Percentiles rank a stretch among this genome's conserved stretches.
Conservation (phyloP, 2,888 invertebrate species). For the Diaprepes abbreviatus region DNA sequence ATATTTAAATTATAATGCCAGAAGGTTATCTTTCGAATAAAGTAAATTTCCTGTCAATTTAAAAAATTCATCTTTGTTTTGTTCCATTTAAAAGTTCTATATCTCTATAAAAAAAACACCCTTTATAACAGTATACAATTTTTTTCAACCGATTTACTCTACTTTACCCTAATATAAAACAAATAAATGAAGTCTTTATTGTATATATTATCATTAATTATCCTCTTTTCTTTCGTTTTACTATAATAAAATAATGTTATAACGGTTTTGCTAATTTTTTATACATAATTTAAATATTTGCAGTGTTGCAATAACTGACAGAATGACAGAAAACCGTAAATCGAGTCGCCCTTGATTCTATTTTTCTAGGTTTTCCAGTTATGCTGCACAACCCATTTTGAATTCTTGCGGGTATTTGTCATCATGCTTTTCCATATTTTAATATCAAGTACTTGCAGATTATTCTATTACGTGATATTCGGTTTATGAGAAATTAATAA, state of each 20-base stretch:
- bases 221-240: not conserved
- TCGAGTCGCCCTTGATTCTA: not conserved
- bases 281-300: not conserved
- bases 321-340: slow-evolving; percentile 7
- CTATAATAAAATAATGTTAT: slow-evolving; percentile 2
- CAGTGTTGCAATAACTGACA: not conserved
- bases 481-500: too few species aligned
- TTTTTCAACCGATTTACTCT: too few species aligned
- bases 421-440: slow-evolving; percentile 11
- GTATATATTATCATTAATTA: not conserved
- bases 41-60: too few species aligned
- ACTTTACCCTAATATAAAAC: too few species aligned
- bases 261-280: not conserved
- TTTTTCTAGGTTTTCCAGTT: slow-evolving; percentile 15
- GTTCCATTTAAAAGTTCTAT: too few species aligned
- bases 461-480: too few species aligned
- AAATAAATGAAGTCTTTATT: not conserved
- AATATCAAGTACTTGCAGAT: not conserved
- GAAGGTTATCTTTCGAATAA: too few species aligned
- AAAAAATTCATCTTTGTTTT: too few species aligned
- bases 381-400: slow-evolving; percentile 11
- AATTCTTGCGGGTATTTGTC: slow-evolving; percentile 20
- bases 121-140: too few species aligned
- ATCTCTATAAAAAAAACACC: too few species aligned
- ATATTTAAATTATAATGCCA: too few species aligned